Base-by-base conservation (phyloP, 1,140 invertebrate species). In the Halyomorpha halys region DNA sequence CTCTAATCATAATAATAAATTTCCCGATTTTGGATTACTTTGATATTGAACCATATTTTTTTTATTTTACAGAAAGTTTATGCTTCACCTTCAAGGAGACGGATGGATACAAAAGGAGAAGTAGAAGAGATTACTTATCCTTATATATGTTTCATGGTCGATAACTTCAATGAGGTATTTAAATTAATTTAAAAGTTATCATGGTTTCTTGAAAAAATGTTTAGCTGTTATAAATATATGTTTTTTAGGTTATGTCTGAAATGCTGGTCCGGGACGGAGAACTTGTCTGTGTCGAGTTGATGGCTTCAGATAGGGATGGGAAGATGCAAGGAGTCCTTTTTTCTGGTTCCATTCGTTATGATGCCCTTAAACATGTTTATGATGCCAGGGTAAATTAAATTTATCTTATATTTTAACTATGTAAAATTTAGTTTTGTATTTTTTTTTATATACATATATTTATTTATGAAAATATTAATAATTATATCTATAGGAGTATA, bases 121-220 rank as follows among this genome's bases (percentile, higher is more conserved):
- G 84, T 90, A 67, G 97, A 99, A 78, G 93, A 98, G 78, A 98
- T 98, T 73, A 96, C 94, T 34, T 99, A 98, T 79, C 97, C 97
- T 2, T 91, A 97, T 79, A 94, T 99, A 69, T 98, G 93, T 78
- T 99, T 98, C 76, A 94, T 94, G 83, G 92, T 99, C 56, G 97
- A 99, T 77, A 97, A 98, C 79, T 99, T 98, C 77, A 96, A 98
- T 77, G 94, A 98, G 83, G 91, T 95, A 72, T 56, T 73, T 64
- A 27, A 39, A 39, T 39, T 39, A 11, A 11, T 39, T 6, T 6
- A 11, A n/a, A 39, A 39, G 11, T 11, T 39, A 39, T 39, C 11
- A 39, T 39, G 4, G 11, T 39, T 39, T 39, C 5, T 13, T 39
- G 11, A 11, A 39, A 39, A 49, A n/a, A 49, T 49, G 11, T 49